A percentile compares a stretch with the other conserved stretches of the same genome.
Conservation (phyloP, 2,888 invertebrate genomes). For the Creontiades dilutus region DNA sequence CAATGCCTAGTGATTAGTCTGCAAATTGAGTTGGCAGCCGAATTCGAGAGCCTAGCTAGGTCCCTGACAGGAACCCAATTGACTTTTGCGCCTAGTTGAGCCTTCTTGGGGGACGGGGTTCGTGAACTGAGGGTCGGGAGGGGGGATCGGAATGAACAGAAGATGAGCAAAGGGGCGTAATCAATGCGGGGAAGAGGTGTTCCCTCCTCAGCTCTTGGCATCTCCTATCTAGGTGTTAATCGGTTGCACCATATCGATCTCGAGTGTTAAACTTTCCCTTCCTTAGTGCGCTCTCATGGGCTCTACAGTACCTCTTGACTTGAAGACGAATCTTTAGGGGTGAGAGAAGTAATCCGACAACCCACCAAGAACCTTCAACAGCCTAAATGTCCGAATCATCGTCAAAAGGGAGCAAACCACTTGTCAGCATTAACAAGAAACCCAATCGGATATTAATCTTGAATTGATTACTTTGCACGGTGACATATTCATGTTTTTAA, state of each 20-base stretch:
- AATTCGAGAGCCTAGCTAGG: slow-evolving; percentile 43
- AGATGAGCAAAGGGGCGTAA: slow-evolving; percentile 40
- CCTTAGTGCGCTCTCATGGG: neutral
- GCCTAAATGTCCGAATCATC: too few relatives aligned
- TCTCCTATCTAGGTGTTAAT: slow-evolving; percentile 37
- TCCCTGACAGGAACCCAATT: slow-evolving; percentile 59
- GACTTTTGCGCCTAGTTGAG: slow-evolving; percentile 61
- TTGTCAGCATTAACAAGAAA: too few relatives aligned
- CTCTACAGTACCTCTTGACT: neutral
- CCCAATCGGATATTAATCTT: too few relatives aligned
- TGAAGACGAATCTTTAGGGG: neutral
- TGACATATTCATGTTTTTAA: too few relatives aligned
- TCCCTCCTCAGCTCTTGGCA: neutral
- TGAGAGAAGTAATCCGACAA: neutral
- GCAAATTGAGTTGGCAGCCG: slow-evolving; percentile 65
- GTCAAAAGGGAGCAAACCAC: too few relatives aligned
- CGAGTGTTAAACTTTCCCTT: slow-evolving; percentile 9
- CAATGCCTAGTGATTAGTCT: slow-evolving; percentile 61
- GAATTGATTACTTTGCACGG: too few relatives aligned
- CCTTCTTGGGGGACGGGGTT: slow-evolving; percentile 29
- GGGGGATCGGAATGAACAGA: neutral
- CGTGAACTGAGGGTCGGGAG: neutral
- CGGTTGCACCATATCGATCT: slow-evolving; percentile 31
- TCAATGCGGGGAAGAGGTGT: slow-evolving; percentile 46
- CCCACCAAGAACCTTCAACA: neutral